Evolutionary conservation across 2,113 vertebrate genomes (phyloP).

Genomic region (Neoarius graeffei): DNA sequence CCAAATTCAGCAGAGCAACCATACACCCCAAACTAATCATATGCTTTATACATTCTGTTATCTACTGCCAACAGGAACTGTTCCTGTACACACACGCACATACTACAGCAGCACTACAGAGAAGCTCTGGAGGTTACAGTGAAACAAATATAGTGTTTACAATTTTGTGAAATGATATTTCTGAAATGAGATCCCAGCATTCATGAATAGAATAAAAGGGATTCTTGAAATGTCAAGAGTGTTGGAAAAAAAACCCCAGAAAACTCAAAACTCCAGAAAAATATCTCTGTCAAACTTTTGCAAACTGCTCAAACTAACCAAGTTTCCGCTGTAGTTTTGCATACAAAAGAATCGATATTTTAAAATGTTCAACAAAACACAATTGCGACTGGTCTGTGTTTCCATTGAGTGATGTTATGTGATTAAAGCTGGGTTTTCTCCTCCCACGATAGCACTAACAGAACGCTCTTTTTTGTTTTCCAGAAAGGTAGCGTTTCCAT

Average conservation of each 20-base stretch:
- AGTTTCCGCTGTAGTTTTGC: no score
- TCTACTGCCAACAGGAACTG: conserved; percentile 15
- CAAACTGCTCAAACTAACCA: background rate
- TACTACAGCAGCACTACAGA: background rate
- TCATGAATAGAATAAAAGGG: background rate
- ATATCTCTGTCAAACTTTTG: background rate
- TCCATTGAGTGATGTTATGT: no score
- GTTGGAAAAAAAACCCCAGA: background rate
- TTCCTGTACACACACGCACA: conserved; percentile 14
- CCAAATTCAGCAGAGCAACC: background rate
- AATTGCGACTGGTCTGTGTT: no score
- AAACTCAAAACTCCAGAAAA: background rate
- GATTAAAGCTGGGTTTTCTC: no score
- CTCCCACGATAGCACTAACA: no score
- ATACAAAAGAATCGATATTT: no score
- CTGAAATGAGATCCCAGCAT: background rate
- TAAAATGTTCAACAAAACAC: no score
- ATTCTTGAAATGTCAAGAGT: background rate
- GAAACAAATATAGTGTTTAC: background rate
- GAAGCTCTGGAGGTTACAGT: background rate
- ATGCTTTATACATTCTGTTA: conserved; percentile 6
- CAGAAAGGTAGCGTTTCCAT: no score
- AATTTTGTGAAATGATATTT: background rate
- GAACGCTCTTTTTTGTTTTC: no score
- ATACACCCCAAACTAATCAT: conserved; percentile 18